Base-by-base conservation (phyloP, 2,888 invertebrate genomes). In the Plutella xylostella region DNA sequence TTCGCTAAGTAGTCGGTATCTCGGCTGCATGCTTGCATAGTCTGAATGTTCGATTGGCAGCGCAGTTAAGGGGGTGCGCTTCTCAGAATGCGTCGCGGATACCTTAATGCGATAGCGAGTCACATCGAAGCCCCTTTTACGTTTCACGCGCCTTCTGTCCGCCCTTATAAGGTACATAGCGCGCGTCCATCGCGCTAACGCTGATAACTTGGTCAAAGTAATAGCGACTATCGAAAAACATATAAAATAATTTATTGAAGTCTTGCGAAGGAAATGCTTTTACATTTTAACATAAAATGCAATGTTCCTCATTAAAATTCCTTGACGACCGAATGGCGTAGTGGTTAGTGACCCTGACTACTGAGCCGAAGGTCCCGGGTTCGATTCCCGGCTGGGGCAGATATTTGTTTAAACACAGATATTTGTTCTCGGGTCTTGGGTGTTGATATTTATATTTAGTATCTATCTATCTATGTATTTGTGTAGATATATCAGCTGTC, bases 131-230 rank as follows among this genome's bases (percentile, higher is more conserved):
- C 57, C 57, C 56, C 65, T 63, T 64, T 64, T 63, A 65, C 59
- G 61, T 55, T n/a, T n/a, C 53, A 51, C 51, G 55, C 54, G 58
- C 58, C 60, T 65, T 58, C 55, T 54, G 59, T 19, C 21, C 14
- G 48, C 54, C 45, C 66, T 63, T 60, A 68, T 61, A 65, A 67
- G 57, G 68, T 65, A 45, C 52, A 48, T 56, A 55, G 58, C 59
- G 63, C 63, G 63, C 65, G 63, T 65, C 60, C 49, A 55, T 51
- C 55, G 52, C n/a, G 22, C 14, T 22, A 33, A 18, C 12, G 42
- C 4, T 4, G 2, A 42, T 30, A 14, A 7, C 14, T 42, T 19
- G 11, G 41, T 25, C 6, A 39, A 11, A 22, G 39, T 14, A n/a
- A n/a, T 19, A 11, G 37, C 37, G 37, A 20, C 19, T 28, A 12